Base-by-base conservation (phyloP, 35 echinoderm and acorn worm species). In the Chiridota heheva region DNA sequence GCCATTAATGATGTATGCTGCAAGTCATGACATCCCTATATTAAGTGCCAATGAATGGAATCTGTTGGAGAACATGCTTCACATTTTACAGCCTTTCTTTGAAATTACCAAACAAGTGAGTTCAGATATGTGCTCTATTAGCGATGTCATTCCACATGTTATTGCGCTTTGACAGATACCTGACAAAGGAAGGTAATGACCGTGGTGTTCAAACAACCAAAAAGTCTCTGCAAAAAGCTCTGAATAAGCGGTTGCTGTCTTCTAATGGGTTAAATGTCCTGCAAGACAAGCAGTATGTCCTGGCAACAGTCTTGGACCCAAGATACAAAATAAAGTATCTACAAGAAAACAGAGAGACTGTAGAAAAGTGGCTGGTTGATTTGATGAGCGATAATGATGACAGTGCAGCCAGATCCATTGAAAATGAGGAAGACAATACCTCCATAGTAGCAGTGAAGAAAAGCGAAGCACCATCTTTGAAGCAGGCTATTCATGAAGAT, bases 1-100 rank as follows among this genome's bases (percentile, higher is more conserved):
- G 3, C 40, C 40, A 15, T 47, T 73, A 24, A 40, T 28, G 27
- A 24, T 73, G 36, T 73, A 73, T 73, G 20, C 44, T 47, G 40
- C 70, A 1, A 51, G 51, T 51, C 70, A 46, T 31, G 44, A 73
- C 25, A 10, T 73, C 34, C 70, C 40, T 22, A 48, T 51, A 32
- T 29, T 73, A 44, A 73, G 41, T 41, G 36, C 70, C 12, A 73
- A 73, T 49, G 43, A 73, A 48, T 73, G 70, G 70, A 7, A 73
- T 6, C 40, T 73, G 5, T n/a, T 39, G 29, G 65, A 69, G 35
- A 69, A 69, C n/a, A 15, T 69, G 65, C 51, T 73, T 25, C n/a
- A n/a, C n/a, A n/a, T n/a, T n/a, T n/a, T n/a, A n/a, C n/a, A n/a
- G n/a, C n/a, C 37, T n/a, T 73, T 73, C 26, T 73, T 13, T 73